Evolutionary conservation across 2,113 vertebrate species (phyloP).

Genomic region (Entomyzon cyanotis): DNA sequence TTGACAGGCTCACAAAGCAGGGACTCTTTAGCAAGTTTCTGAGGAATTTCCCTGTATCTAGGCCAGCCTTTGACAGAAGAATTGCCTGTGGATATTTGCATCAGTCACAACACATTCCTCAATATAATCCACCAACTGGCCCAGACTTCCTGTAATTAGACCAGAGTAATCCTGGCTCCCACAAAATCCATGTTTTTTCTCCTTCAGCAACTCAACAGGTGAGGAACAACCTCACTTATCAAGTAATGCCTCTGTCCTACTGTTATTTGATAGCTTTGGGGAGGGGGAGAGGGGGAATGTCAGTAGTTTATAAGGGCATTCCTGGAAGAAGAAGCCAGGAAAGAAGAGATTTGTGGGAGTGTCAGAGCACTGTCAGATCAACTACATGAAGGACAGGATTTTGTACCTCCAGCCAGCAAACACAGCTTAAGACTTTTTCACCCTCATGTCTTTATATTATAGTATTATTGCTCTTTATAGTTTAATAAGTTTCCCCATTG

Average conservation of each 20-base stretch:
- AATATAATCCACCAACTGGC: neutral
- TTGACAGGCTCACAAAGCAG: neutral
- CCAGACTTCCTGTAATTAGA: neutral
- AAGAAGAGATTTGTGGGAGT: neutral
- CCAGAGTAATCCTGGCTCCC: neutral
- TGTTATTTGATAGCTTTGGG: neutral
- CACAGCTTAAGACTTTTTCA: neutral
- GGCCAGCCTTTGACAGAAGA: neutral
- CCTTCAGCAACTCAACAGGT: neutral
- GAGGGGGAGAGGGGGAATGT: neutral
- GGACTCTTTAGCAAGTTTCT: neutral
- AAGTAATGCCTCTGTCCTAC: neutral
- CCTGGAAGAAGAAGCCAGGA: neutral
- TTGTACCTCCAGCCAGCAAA: neutral
- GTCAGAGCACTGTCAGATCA: neutral
- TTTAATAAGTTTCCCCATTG: conserved; percentile 48
- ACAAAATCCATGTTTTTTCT: neutral
- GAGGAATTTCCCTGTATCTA: neutral
- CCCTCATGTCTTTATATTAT: neutral
- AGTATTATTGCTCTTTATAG: conserved; percentile 26
- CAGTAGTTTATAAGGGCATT: neutral
- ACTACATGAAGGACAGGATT: neutral
- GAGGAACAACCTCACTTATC: neutral
- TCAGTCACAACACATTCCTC: fast-evolving
- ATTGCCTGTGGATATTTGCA: neutral